Conservation (phyloP, 2,888 invertebrate species). For the Drosophila paucipuncta region DNA sequence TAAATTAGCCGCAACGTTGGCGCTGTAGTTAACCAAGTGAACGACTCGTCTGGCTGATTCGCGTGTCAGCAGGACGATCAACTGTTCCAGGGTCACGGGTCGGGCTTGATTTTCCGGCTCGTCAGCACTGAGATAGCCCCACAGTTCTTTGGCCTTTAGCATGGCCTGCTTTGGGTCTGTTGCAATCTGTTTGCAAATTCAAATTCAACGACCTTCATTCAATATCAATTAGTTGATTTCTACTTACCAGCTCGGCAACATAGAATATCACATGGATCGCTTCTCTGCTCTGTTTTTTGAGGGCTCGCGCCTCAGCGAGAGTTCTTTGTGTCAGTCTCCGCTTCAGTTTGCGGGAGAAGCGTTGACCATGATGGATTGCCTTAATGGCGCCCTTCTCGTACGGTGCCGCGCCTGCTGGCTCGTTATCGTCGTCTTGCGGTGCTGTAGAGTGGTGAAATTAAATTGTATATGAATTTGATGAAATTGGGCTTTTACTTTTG, state of each 20-base stretch:
- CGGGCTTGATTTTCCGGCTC: conserved; percentile 95
- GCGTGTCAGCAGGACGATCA: conserved; percentile 91
- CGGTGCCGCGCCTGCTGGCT: conserved; percentile 42
- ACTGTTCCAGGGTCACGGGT: conserved; percentile 91
- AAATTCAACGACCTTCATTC: neutral
- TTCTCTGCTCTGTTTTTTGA: conserved; percentile 91
- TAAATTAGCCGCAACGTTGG: conserved; percentile 87
- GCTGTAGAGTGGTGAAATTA: conserved; percentile 53
- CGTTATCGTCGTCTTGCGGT: conserved; percentile 75
- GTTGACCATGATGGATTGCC: conserved; percentile 92
- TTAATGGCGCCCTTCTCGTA: conserved; percentile 87
- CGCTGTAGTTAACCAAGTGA: conserved; percentile 91
- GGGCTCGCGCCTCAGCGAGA: conserved; percentile 91
- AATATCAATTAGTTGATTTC: neutral
- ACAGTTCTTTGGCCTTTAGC: conserved; percentile 90
- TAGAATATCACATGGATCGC: conserved; percentile 91
- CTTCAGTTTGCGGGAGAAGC: conserved; percentile 91
- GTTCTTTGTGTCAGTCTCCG: conserved; percentile 91
- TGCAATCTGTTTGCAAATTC: conserved; percentile 87
- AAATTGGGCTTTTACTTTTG: conserved; percentile 4
- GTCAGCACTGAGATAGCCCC: conserved; percentile 89
- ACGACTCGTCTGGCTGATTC: conserved; percentile 92
- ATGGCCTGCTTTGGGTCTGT: conserved; percentile 92
- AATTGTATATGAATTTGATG: conserved; percentile 9
- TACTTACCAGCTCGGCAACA: conserved; percentile 91